A percentile compares a stretch with the other conserved stretches of the same genome.
Conservation (phyloP, 64 coral and sea anemone species). For the Anthopleura sola region DNA sequence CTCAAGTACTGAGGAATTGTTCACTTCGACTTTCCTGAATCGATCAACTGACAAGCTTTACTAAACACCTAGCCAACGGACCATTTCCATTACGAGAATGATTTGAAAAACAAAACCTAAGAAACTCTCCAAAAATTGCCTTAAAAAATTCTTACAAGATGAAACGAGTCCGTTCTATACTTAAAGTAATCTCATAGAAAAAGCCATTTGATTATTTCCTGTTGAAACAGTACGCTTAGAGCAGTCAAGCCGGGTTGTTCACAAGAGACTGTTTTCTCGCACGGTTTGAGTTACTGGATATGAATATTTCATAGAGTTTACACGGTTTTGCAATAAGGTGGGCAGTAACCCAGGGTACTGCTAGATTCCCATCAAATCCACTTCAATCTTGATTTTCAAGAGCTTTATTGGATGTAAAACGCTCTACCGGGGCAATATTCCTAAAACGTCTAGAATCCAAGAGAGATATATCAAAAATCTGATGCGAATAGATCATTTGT, state of each 20-base stretch:
- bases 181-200: background rate
- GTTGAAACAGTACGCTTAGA: background rate
- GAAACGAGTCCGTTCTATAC: background rate
- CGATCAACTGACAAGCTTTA: background rate
- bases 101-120: no score
- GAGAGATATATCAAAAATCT: slow-evolving; percentile 2
- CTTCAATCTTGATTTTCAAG: background rate
- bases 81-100: background rate
- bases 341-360: background rate
- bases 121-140: background rate
- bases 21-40: background rate
- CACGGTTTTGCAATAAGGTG: background rate
- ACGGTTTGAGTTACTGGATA: background rate
- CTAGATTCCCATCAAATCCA: background rate
- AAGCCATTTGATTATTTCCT: slow-evolving; percentile 6
- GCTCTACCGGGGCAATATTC: background rate
- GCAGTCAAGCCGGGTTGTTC: background rate
- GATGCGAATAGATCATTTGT: background rate
- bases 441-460: background rate
- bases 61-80: background rate
- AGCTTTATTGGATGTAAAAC: background rate
- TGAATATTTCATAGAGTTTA: slow-evolving; percentile 1
- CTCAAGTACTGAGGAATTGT: background rate
- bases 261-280: background rate
- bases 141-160: background rate